phyloP scores from a whole-genome alignment of 2,797 vertebrate genomes.

The Taenioides sp. region DNA sequence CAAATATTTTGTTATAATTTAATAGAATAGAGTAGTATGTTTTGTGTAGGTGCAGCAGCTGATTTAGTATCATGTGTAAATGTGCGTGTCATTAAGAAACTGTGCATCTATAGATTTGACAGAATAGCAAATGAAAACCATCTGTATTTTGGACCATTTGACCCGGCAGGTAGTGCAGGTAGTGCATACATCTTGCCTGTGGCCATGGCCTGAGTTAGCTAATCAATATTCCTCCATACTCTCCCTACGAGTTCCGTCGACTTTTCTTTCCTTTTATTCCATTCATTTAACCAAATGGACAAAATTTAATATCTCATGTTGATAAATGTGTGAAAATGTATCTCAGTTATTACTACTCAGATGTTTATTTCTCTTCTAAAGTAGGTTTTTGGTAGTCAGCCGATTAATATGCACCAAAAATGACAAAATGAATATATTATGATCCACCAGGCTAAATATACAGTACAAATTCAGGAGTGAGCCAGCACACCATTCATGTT shows the following conservation, averaged over 20 bases:
- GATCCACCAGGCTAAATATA: not conserved
- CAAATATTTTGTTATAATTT: constrained; percentile 13
- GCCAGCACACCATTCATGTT: not conserved
- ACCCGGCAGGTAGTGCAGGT: not conserved
- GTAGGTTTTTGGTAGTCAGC: not conserved
- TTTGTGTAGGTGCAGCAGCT: not conserved
- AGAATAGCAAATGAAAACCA: not conserved
- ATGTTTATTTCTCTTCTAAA: not conserved
- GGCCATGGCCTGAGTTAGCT: not conserved
- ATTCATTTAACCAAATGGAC: not conserved
- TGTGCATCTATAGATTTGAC: not conserved
- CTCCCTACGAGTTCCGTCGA: not conserved
- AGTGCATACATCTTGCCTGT: not conserved
- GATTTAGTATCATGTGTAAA: not conserved
- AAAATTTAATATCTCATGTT: not conserved
- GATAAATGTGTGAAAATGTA: not conserved
- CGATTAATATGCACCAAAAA: not conserved
- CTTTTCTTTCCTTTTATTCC: not conserved
- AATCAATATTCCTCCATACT: not conserved
- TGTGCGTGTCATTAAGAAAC: not conserved
- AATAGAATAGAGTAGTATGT: not conserved
- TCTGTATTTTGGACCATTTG: not conserved
- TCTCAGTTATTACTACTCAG: not conserved
- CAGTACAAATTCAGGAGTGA: not conserved
- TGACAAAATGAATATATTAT: not conserved